A percentile compares a stretch with the other conserved stretches of the same genome.
Evolutionary conservation across 2,888 invertebrate species (phyloP).

Genomic region (Yponomeuta malinellus): DNA sequence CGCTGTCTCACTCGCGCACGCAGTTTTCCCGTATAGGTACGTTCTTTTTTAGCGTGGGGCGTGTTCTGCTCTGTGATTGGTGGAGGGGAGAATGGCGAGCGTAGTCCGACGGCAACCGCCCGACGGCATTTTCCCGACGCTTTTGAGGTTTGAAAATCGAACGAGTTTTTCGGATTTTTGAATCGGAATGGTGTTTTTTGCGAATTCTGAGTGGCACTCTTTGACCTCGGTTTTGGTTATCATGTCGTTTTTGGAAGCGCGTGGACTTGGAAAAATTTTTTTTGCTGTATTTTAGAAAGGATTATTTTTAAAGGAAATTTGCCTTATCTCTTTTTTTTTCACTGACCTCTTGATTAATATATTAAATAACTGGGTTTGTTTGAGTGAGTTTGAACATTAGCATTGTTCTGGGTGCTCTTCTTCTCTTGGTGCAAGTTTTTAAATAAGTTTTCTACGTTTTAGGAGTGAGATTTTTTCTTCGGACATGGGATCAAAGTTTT

Average conservation of each 20-base stretch:
- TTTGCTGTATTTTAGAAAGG: background rate
- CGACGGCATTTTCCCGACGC: conserved; percentile 72
- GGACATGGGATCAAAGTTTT: no score
- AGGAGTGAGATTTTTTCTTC: no score
- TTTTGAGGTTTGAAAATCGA: conserved; percentile 51
- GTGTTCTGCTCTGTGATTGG: conserved; percentile 62
- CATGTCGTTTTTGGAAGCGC: background rate
- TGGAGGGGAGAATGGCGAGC: conserved; percentile 58
- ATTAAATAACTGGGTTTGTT: no score
- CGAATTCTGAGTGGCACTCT: background rate
- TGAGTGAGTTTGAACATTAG: no score
- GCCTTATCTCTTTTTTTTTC: no score
- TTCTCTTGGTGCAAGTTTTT: no score
- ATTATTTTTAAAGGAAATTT: no score
- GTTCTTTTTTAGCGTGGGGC: conserved; percentile 49
- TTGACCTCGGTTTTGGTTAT: background rate
- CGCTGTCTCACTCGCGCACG: conserved; percentile 36
- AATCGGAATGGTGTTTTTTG: background rate
- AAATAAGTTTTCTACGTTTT: no score
- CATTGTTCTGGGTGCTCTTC: no score
- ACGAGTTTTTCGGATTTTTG: conserved; percentile 22
- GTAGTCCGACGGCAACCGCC: conserved; percentile 48
- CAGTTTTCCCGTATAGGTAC: conserved; percentile 41
- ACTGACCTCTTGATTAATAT: no score
- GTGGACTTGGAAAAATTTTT: background rate